Conservation (phyloP, 2,113 vertebrate species). For the Sakesphorus luctuosus region DNA sequence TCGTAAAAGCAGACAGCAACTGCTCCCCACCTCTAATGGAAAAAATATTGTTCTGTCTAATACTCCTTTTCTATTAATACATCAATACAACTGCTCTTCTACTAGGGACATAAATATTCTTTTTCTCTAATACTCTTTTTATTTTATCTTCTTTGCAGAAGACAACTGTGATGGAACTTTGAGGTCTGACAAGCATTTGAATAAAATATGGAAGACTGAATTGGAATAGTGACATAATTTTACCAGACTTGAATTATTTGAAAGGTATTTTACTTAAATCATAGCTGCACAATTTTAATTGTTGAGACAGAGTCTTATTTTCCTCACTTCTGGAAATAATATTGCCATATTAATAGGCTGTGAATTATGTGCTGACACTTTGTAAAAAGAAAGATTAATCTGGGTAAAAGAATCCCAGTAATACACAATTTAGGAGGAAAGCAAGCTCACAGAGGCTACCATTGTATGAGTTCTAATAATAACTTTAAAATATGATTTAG, state of each 20-base stretch:
- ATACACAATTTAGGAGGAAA: conserved; percentile 17
- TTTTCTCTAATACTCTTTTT: not conserved
- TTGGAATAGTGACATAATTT: not conserved
- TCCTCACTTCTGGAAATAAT: conserved; percentile 39
- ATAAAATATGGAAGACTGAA: conserved; percentile 33
- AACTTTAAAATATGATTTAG: conserved; percentile 19
- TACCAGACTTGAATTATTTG: conserved; percentile 36
- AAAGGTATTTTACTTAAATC: conserved; percentile 43
- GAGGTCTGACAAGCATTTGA: conserved; percentile 23
- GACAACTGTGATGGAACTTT: not conserved
- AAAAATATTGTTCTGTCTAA: not conserved
- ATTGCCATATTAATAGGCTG: conserved; percentile 29
- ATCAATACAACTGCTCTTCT: not conserved
- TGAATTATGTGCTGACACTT: conserved; percentile 31
- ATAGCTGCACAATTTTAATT: conserved; percentile 44
- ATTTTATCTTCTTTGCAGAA: conserved; percentile 24
- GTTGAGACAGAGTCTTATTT: conserved; percentile 41
- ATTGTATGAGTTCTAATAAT: conserved; percentile 11
- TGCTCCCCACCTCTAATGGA: not conserved
- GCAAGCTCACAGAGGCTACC: conserved; percentile 2
- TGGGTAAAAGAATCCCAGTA: not conserved
- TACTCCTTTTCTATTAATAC: not conserved
- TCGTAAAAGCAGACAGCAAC: not conserved
- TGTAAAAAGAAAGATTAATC: conserved; percentile 45
- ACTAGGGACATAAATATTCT: not conserved